Evolutionary conservation across 2,797 vertebrate genomes (phyloP).

Genomic region (Parotocinclus haroldoi): DNA sequence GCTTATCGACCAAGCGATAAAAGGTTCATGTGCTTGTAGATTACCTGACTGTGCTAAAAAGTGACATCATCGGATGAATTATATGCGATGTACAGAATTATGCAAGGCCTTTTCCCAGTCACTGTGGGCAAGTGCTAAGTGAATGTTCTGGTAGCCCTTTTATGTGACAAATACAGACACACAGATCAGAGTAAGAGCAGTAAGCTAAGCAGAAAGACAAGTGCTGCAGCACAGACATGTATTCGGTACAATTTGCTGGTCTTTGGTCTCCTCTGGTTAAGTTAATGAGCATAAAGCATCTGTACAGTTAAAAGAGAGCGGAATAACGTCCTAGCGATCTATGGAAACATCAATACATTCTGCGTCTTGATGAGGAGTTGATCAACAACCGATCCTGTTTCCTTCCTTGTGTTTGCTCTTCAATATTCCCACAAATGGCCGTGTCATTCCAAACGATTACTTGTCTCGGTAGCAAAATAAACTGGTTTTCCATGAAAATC

Average conservation of each 20-base stretch:
- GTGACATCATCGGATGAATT: neutral
- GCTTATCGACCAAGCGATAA: slow-evolving; percentile 16
- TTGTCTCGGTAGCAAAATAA: slow-evolving; percentile 37
- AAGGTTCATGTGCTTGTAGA: slow-evolving; percentile 2
- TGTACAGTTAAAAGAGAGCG: slow-evolving; percentile 30
- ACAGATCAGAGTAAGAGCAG: neutral
- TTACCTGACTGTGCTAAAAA: slow-evolving; percentile 13
- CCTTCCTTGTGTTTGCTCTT: slow-evolving; percentile 7
- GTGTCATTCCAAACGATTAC: slow-evolving; percentile 35
- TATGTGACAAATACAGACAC: slow-evolving; percentile 20
- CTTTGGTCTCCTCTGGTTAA: slow-evolving; percentile 55
- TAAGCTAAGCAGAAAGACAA: slow-evolving; percentile 7
- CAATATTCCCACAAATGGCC: slow-evolving; percentile 24
- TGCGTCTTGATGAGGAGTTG: slow-evolving; percentile 32
- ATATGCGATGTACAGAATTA: neutral
- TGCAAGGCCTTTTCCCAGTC: slow-evolving; percentile 13
- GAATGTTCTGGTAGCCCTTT: slow-evolving; percentile 54
- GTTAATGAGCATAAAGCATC: slow-evolving; percentile 18
- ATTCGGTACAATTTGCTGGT: slow-evolving; percentile 49
- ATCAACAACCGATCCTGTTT: neutral
- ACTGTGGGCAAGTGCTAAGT: slow-evolving; percentile 13
- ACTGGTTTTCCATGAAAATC: slow-evolving; percentile 36
- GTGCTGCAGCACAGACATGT: slow-evolving; percentile 36
- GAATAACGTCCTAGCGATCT: slow-evolving; percentile 32
- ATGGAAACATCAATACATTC: slow-evolving; percentile 40